These are phyloP conservation scores for Psettodes erumei DNA, from an alignment of 2,113 vertebrate genomes.

Conservation along the genomic window DNA sequence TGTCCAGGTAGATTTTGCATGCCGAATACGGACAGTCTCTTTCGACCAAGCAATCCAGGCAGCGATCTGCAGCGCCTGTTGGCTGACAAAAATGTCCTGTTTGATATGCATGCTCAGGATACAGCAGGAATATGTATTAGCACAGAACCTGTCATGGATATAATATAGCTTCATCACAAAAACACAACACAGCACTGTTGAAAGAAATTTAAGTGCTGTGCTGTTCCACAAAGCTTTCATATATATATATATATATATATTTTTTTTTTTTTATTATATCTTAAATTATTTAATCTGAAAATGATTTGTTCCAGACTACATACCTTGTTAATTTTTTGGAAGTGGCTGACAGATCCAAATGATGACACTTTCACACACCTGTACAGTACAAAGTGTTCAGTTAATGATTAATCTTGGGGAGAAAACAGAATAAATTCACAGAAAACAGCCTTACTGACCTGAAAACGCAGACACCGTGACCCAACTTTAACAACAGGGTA, in stretches of 20 bases:
- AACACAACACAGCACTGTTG: neutral
- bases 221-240: neutral
- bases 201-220: neutral
- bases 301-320: neutral
- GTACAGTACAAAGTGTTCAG: slow-evolving; percentile 24
- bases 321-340: slow-evolving; percentile 84
- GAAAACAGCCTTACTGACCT: neutral
- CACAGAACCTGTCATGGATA: neutral
- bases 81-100: slow-evolving; percentile 71
- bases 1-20: slow-evolving; percentile 85
- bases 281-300: too few relatives aligned
- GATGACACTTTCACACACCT: slow-evolving; percentile 89
- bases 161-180: neutral
- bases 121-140: neutral
- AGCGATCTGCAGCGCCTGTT: slow-evolving; percentile 79
- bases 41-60: slow-evolving; percentile 85
- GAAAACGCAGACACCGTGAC: neutral
- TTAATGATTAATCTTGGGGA: slow-evolving; percentile 10
- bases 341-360: slow-evolving; percentile 87
- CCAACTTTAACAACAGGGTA: neutral
- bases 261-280: too few relatives aligned
- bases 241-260: too few relatives aligned
- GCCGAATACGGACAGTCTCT: slow-evolving; percentile 84
- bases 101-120: neutral
- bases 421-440: neutral